These are phyloP conservation scores for Gymnocheta viridis DNA, from an alignment of 2,888 invertebrate genomes.

Conservation along the genomic window DNA sequence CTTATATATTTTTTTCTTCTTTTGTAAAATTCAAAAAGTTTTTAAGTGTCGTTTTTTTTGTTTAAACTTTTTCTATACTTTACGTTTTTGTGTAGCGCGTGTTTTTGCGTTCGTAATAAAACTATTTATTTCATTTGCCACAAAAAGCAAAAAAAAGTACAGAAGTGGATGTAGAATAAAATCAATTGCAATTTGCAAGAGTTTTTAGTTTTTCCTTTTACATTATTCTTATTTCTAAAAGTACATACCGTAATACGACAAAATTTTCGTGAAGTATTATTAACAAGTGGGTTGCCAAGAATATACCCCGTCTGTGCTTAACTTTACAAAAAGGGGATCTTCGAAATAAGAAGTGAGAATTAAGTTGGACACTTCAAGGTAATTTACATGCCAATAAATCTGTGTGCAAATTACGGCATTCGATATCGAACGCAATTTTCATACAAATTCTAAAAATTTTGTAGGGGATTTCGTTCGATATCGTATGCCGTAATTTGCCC, in stretches of 20 bases:
- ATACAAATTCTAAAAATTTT: too few relatives aligned
- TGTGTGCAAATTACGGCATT: too few relatives aligned
- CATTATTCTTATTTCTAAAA: conserved; percentile 22
- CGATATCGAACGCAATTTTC: too few relatives aligned
- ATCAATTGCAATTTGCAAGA: conserved; percentile 64
- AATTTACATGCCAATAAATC: too few relatives aligned
- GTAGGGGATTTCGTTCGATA: too few relatives aligned
- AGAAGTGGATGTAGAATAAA: conserved; percentile 34
- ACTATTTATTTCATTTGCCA: conserved; percentile 67
- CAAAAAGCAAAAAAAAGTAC: conserved; percentile 8
- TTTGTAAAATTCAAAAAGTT: conserved; percentile 62
- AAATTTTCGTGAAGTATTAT: conserved; percentile 36
- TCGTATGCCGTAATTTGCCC: too few relatives aligned
- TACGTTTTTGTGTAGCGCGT: conserved; percentile 59
- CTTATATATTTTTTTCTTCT: conserved; percentile 25
- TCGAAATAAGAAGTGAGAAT: too few relatives aligned
- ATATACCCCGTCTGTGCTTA: too few relatives aligned
- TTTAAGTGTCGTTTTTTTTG: conserved; percentile 55
- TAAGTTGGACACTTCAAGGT: too few relatives aligned
- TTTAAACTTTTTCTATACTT: conserved; percentile 63
- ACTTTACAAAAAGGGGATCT: not conserved
- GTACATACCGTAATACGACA: not conserved
- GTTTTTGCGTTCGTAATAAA: conserved; percentile 68
- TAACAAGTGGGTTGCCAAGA: conserved; percentile 52
- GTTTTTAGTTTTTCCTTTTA: not conserved